Conservation (phyloP, 2,797 vertebrate species). For the Peromyscus eremicus region DNA sequence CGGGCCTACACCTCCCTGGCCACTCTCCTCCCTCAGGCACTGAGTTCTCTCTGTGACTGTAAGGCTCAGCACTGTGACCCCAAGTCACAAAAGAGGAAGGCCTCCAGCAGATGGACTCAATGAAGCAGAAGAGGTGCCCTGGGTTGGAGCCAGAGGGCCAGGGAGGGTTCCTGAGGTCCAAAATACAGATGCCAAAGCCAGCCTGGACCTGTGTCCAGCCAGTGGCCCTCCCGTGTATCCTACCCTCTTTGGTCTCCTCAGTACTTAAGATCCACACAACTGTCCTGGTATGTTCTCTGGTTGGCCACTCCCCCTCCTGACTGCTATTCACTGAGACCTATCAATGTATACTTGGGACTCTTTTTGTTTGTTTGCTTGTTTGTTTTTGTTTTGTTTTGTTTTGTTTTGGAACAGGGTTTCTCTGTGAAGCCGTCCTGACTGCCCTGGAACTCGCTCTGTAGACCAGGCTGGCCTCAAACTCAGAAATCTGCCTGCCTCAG, state of each 20-base stretch:
- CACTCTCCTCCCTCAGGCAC: neutral
- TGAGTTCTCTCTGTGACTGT: neutral
- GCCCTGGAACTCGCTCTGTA: too few relatives aligned
- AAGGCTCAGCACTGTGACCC: constrained; percentile 24
- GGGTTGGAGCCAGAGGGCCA: neutral
- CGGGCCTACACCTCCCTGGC: neutral
- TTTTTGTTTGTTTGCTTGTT: neutral
- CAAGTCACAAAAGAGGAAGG: constrained; percentile 81
- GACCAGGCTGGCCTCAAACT: too few relatives aligned
- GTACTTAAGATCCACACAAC: neutral
- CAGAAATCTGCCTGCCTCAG: too few relatives aligned
- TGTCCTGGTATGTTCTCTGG: neutral
- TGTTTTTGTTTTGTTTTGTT: neutral
- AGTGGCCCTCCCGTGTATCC: too few relatives aligned
- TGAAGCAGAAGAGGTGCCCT: constrained; percentile 46
- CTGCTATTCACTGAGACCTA: neutral
- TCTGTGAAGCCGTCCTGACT: too few relatives aligned
- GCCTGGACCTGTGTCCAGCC: too few relatives aligned
- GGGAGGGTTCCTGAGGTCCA: neutral
- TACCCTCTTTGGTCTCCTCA: neutral
- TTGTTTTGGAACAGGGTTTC: too few relatives aligned
- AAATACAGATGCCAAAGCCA: neutral
- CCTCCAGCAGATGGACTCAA: constrained; percentile 70
- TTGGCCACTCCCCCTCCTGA: neutral
- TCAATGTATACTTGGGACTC: neutral